These are phyloP conservation scores for Colletes collaris DNA, from an alignment of 2,888 invertebrate genomes.

Conservation along the genomic window DNA sequence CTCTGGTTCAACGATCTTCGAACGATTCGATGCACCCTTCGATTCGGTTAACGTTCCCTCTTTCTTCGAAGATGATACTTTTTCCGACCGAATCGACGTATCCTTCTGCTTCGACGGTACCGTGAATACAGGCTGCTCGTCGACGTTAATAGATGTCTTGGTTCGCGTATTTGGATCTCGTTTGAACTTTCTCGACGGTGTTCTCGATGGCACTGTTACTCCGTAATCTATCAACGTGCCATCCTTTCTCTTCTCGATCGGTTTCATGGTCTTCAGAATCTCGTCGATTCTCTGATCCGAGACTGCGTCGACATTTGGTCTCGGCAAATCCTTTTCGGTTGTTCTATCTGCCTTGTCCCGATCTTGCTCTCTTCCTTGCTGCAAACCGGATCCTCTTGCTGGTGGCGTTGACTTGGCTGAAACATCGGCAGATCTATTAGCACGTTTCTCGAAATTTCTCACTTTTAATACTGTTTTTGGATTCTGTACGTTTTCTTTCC, in stretches of 20 bases:
- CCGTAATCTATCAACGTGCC: conserved; percentile 73
- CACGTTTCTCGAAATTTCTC: background rate
- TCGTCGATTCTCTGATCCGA: conserved; percentile 40
- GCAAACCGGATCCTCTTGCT: background rate
- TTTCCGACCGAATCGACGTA: background rate
- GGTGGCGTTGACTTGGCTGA: conserved; percentile 15
- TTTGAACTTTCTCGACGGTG: background rate
- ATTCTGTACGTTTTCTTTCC: conserved; percentile 18
- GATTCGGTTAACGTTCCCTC: background rate
- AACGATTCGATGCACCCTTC: background rate
- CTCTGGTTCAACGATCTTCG: background rate
- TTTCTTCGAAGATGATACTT: background rate
- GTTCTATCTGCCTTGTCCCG: background rate
- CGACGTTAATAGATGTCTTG: background rate
- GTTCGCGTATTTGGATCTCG: background rate
- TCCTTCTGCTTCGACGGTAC: background rate
- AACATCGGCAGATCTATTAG: conserved; percentile 45
- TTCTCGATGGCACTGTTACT: conserved; percentile 66
- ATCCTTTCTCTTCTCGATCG: conserved; percentile 72
- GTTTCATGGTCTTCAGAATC: conserved; percentile 59
- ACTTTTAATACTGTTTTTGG: conserved; percentile 16
- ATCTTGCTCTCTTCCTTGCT: background rate
- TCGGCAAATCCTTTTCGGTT: background rate
- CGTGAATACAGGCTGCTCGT: background rate
- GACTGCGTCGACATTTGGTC: background rate